Evolutionary conservation across 2,113 vertebrate genomes (phyloP).

Genomic region (Aptenodytes patagonicus): DNA sequence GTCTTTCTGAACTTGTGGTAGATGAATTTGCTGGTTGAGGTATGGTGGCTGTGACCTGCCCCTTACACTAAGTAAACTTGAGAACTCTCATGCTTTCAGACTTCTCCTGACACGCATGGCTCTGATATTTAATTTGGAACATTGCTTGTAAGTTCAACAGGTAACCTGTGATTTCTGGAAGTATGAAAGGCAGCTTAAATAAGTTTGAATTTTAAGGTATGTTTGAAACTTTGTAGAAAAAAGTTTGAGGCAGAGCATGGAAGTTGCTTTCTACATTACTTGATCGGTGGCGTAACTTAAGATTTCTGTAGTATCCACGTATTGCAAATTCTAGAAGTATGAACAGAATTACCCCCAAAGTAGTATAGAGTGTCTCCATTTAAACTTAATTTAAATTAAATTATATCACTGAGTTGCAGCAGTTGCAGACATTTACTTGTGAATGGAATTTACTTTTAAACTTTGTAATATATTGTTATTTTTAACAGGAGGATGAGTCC

Average conservation of each 20-base stretch:
- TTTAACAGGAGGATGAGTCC: constrained; percentile 57
- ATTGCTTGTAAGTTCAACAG: not conserved
- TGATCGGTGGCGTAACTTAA: not conserved
- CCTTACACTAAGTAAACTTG: not conserved
- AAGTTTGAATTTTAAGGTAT: not conserved
- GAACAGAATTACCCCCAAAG: not conserved
- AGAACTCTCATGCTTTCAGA: not conserved
- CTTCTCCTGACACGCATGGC: not conserved
- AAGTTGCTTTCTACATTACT: not conserved
- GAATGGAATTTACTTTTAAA: not conserved
- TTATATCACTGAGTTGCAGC: not conserved
- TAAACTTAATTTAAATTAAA: not conserved
- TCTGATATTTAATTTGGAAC: not conserved
- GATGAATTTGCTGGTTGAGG: not conserved
- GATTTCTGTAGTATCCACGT: not conserved
- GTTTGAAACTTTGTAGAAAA: not conserved
- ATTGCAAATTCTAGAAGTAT: not conserved
- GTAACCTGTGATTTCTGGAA: not conserved
- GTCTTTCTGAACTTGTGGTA: not conserved
- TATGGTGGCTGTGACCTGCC: not conserved
- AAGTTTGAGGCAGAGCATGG: not conserved
- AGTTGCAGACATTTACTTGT: not conserved
- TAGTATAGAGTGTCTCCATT: not conserved
- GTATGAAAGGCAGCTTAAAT: not conserved
- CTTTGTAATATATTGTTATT: not conserved